A percentile compares a stretch with the other conserved stretches of the same genome.
phyloP scores from a whole-genome alignment of 2,113 vertebrate species.

The Tragelaphus imberbis region DNA sequence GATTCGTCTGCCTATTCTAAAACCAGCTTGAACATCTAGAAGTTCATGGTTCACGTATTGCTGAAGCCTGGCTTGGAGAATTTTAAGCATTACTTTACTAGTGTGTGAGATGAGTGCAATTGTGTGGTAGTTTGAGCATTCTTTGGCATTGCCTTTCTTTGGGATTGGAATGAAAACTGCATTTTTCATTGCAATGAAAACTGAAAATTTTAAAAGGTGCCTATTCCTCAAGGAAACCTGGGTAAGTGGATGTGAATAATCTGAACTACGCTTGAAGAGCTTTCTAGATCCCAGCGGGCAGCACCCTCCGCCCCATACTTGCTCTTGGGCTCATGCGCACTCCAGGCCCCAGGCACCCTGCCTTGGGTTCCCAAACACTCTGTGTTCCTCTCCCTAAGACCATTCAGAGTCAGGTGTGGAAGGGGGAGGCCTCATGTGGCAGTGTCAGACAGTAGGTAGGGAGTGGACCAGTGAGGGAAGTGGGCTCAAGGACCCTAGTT shows the following conservation, averaged over 20 bases:
- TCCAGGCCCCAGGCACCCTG: fast-evolving
- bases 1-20: too few relatives aligned
- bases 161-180: too few relatives aligned
- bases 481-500: background rate
- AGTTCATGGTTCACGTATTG: too few relatives aligned
- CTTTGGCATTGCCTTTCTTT: too few relatives aligned
- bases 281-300: background rate
- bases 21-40: too few relatives aligned
- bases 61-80: too few relatives aligned
- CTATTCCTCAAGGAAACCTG: background rate
- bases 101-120: too few relatives aligned
- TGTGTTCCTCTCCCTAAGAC: background rate
- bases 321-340: fast-evolving
- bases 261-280: background rate
- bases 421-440: fast-evolving
- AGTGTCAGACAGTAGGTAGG: background rate
- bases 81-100: too few relatives aligned
- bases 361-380: background rate
- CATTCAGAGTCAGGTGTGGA: background rate
- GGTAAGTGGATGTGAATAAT: background rate
- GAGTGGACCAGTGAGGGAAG: background rate
- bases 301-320: background rate
- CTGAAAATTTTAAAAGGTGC: background rate
- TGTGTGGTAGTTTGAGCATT: too few relatives aligned
- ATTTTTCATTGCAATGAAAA: too few relatives aligned